Percentiles rank a stretch among this genome's conserved stretches.
phyloP scores from a whole-genome alignment of 2,888 invertebrate genomes.

The Kryphioiulus occultus region DNA sequence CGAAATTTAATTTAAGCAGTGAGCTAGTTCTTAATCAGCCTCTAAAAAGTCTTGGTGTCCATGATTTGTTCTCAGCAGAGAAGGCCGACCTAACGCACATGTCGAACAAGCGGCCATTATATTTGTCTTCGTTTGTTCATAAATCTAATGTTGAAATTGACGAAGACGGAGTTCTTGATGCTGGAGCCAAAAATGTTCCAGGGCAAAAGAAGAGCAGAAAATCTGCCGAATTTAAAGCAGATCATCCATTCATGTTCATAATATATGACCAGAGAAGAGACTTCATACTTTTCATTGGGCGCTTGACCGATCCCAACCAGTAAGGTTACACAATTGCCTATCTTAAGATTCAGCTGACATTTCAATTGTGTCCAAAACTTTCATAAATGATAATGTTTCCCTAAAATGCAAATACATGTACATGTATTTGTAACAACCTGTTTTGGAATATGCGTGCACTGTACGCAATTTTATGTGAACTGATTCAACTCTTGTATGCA shows the following conservation, averaged over 20 bases:
- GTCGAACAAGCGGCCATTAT: neutral
- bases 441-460: too few relatives aligned
- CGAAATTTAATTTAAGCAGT: conserved; percentile 82
- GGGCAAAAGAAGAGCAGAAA: neutral
- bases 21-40: conserved; percentile 37
- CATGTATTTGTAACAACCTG: too few relatives aligned
- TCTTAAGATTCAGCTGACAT: too few relatives aligned
- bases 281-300: neutral
- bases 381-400: too few relatives aligned
- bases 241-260: conserved; percentile 46
- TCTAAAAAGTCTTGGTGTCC: conserved; percentile 49
- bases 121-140: conserved; percentile 45
- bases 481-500: too few relatives aligned
- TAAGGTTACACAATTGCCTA: neutral
- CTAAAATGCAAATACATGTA: too few relatives aligned
- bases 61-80: conserved; percentile 46
- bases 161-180: conserved; percentile 48
- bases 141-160: conserved; percentile 47
- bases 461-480: too few relatives aligned
- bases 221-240: neutral
- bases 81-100: conserved; percentile 46
- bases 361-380: too few relatives aligned
- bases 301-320: neutral
- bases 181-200: conserved; percentile 1
- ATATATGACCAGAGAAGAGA: conserved; percentile 39